These are phyloP conservation scores for Gambusia affinis DNA, from an alignment of 2,113 vertebrate species.

Conservation along the genomic window DNA sequence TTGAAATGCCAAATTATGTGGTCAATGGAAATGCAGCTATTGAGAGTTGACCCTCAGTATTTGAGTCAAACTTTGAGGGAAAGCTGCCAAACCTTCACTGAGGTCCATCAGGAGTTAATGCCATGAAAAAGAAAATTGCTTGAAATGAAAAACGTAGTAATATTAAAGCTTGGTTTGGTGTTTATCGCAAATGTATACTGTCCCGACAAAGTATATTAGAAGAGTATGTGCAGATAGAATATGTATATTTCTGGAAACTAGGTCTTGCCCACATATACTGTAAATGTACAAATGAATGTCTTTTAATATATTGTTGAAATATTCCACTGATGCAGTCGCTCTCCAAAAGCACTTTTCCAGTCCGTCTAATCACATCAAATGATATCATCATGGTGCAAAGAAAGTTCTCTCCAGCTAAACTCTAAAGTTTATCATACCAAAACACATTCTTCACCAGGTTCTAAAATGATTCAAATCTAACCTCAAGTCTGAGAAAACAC, in stretches of 20 bases:
- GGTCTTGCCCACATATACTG: constrained; percentile 64
- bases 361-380: constrained; percentile 8
- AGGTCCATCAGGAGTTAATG: not conserved
- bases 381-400: constrained; percentile 4
- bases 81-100: not conserved
- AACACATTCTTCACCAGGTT: not conserved
- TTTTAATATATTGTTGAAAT: constrained; percentile 64
- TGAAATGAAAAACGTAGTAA: not conserved
- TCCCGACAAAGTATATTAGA: constrained; percentile 41
- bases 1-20: too few relatives aligned
- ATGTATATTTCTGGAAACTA: constrained; percentile 73
- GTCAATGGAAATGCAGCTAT: too few relatives aligned
- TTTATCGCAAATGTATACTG: constrained; percentile 53
- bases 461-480: not conserved
- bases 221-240: constrained; percentile 59
- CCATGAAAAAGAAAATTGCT: not conserved
- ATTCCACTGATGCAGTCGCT: constrained; percentile 35
- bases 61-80: constrained; percentile 27
- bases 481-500: not conserved
- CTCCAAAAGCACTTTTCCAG: constrained; percentile 41
- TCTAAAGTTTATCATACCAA: not conserved
- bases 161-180: constrained; percentile 8
- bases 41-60: constrained; percentile 72
- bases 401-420: too few relatives aligned
- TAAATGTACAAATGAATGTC: constrained; percentile 60